phyloP scores from a whole-genome alignment of 2,113 vertebrate genomes.

The Donacobius atricapilla region DNA sequence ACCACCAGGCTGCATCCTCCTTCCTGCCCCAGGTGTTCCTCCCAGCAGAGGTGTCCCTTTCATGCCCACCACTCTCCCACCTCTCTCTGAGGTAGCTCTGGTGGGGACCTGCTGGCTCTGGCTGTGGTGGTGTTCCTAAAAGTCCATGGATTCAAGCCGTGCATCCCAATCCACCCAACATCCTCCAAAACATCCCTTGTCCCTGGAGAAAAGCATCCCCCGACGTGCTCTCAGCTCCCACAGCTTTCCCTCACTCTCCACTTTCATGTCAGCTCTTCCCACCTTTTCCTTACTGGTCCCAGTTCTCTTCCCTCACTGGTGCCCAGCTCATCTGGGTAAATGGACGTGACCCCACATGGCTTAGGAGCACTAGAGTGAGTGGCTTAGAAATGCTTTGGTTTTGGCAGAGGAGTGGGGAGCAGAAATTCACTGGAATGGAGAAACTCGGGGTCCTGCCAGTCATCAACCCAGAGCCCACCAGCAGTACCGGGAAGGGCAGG shows the following conservation, averaged over 20 bases:
- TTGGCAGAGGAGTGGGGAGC: neutral
- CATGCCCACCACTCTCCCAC: neutral
- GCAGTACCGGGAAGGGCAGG: neutral
- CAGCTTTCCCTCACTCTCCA: neutral
- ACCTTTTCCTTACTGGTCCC: neutral
- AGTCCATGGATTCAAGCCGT: neutral
- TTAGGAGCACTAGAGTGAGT: accelerated
- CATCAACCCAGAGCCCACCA: neutral
- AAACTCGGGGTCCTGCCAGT: neutral
- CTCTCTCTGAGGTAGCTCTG: neutral
- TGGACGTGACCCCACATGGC: accelerated
- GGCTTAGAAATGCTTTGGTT: neutral
- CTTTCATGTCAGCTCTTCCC: neutral
- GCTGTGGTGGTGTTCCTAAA: neutral
- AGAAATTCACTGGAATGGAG: neutral
- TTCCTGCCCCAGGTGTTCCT: neutral
- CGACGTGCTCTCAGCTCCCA: neutral
- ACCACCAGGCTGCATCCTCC: neutral
- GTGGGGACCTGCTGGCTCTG: neutral
- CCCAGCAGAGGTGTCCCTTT: neutral
- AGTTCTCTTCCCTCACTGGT: neutral
- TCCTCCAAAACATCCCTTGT: neutral
- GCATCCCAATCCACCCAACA: neutral
- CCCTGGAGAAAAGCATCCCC: neutral
- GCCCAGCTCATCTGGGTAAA: neutral